Evolutionary conservation across 2,113 vertebrate species (phyloP).

Genomic region (Nibea albiflora): DNA sequence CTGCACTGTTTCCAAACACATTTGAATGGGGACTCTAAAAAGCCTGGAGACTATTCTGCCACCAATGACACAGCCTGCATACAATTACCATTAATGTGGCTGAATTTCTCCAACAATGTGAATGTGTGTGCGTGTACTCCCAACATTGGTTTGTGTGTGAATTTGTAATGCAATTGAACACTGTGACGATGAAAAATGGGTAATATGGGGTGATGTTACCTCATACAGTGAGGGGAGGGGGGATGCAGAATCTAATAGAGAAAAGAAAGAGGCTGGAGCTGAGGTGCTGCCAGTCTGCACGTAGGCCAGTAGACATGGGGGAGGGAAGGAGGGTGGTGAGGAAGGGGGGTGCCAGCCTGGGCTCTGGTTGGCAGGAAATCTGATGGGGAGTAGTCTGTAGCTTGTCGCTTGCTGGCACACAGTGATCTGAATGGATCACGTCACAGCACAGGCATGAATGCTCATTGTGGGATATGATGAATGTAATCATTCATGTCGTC

Average conservation of each 20-base stretch:
- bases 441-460: constrained; percentile 68
- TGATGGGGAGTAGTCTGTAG: constrained; percentile 52
- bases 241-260: constrained; percentile 36
- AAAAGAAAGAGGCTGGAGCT: constrained; percentile 42
- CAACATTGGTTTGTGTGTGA: constrained; percentile 17
- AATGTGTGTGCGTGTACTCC: neutral
- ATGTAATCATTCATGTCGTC: constrained; percentile 77
- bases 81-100: constrained; percentile 68
- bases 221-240: constrained; percentile 26
- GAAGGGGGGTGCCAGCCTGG: constrained; percentile 9
- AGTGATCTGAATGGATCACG: constrained; percentile 55
- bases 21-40: constrained; percentile 38
- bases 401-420: constrained; percentile 57
- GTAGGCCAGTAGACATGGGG: constrained; percentile 67
- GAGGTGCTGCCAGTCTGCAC: constrained; percentile 80
- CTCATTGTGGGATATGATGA: constrained; percentile 75
- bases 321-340: constrained; percentile 8
- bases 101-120: constrained; percentile 33
- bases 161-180: constrained; percentile 34
- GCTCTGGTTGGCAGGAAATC: constrained; percentile 56
- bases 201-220: constrained; percentile 73
- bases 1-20: constrained; percentile 50
- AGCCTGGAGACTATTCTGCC: constrained; percentile 43
- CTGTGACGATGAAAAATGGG: constrained; percentile 40
- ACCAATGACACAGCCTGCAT: constrained; percentile 50